Base-by-base conservation (phyloP, 2,797 vertebrate genomes). In the Protonibea diacanthus region DNA sequence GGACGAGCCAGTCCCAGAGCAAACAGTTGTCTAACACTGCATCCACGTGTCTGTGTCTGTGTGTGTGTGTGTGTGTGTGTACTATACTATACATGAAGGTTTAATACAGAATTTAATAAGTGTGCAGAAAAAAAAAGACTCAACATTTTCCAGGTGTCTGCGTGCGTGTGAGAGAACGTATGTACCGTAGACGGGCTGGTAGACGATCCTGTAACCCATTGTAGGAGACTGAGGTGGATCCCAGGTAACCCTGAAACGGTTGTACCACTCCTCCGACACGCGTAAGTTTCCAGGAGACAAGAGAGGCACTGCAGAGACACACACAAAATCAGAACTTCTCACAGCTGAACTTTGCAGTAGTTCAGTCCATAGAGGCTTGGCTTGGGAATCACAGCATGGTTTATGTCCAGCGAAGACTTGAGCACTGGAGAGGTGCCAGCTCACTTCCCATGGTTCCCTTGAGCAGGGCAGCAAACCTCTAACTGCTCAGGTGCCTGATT, bases 241-340 rank as follows among this genome's bases (percentile, higher is more conserved):
- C 98, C 98, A 99, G 6, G 95, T 95, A 82, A 99, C 95, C 1
- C 97, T 95, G 77, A 99, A 93, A 18, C 96, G 95, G 82, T 96
- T 97, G 91, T 98, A 99, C 97, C 98, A 99, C 88, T 99, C 97
- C 38, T 99, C 98, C 1, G 97, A 98, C 45, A 97, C 96, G 0
- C 92, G 96, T 0, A 99, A 87, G 62, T 97, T 97, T 80, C 89
- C 94, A 12, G 98, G 97, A 73, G 96, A 94, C 74, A 94, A 95
- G 25, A 97, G 90, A 0, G 97, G 95, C 86, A 97, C 98, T 99
- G 89, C 42, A 44, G 42, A 44, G 53, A 72, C 56, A 82, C 38
- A 67, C 29, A 72, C 5, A 62, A 62, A 60, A 73, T 21, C 17
- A 61, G 1, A 68, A 52, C 13, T 42, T 64, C 7, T 61, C 20